Evolutionary conservation across 2,113 vertebrate genomes (phyloP), one percentile per base, ranked within the genome.

Genomic region (Oncorhynchus nerka): DNA sequence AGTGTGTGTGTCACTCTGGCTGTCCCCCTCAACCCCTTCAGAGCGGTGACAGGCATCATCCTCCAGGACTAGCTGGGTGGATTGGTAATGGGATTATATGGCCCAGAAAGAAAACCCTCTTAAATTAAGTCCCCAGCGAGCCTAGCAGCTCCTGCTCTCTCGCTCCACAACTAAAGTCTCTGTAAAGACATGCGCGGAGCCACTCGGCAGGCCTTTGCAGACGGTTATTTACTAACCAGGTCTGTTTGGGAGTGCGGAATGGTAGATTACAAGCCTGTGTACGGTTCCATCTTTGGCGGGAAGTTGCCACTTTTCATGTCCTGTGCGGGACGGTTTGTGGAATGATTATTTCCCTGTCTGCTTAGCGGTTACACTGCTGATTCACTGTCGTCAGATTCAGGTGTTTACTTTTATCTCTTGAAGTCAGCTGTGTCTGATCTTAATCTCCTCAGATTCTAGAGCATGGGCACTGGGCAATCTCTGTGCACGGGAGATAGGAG

Each of bases 51-150:
- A 78, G 59, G n/a, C 5, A 20, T 22, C 7, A 68, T 84, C 79
- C 78, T 81, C 74, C 71, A 61, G 78, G 75, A 75, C 83, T 85
- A 81, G 87, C 85, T 84, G 80, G 79, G 85, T 84, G 74, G 71
- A 16, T 45, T 4, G 81, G 79, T 90, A 91, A 90, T 91, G 86
- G 90, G 89, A 91, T 92, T 91, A 89, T 80, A 80, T 81, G 79
- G 80, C 78, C 16, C 51, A 55, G 51, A 55, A 55, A 87, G 84
- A 87, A 91, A 86, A 83, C 83, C 80, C 76, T 87, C 80, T 81
- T 87, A 88, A 91, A 88, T 85, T 84, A 89, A 84, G 84, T 89
- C 89, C 84, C 90, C 3, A 66, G 61, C 30, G 34, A 64, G 34
- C 77, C 64, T 12, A 68, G 84, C 80, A 78, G 81, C 75, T 82